Evolutionary conservation across 2,797 vertebrate genomes (phyloP).

Genomic region (Muscicapa striata): DNA sequence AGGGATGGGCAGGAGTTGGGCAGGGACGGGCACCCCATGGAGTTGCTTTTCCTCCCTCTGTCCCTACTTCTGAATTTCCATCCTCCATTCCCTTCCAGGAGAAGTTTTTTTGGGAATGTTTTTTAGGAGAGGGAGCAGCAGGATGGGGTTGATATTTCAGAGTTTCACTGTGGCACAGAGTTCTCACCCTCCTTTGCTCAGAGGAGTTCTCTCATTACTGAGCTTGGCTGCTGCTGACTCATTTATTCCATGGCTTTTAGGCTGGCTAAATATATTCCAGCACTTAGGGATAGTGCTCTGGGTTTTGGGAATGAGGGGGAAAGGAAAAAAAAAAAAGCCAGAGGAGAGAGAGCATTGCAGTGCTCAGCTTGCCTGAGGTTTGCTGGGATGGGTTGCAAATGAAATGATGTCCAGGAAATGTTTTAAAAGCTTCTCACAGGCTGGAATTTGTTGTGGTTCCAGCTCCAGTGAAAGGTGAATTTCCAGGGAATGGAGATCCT

Average conservation of each 20-base stretch:
- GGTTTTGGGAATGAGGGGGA: background rate
- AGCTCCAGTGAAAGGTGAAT: background rate
- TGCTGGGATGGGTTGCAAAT: background rate
- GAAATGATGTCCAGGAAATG: background rate
- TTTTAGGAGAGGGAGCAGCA: background rate
- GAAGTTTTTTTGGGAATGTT: background rate
- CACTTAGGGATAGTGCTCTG: background rate
- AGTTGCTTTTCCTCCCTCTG: background rate
- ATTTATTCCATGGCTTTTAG: background rate
- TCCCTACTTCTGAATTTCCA: background rate
- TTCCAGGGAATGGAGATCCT: background rate
- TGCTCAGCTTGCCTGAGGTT: background rate
- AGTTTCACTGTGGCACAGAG: accelerated
- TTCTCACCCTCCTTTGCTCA: background rate
- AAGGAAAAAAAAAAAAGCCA: background rate
- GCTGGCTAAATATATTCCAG: background rate
- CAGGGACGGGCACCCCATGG: too few species aligned
- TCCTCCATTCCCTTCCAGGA: accelerated
- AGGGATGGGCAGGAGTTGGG: background rate
- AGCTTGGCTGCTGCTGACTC: background rate
- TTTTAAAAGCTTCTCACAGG: background rate
- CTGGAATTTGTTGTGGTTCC: background rate
- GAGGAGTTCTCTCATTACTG: background rate
- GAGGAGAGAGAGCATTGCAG: background rate
- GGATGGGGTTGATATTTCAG: background rate